Evolutionary conservation across 2,888 invertebrate species (phyloP), one percentile per base, ranked within the genome.

Genomic region (Junonia oenone): DNA sequence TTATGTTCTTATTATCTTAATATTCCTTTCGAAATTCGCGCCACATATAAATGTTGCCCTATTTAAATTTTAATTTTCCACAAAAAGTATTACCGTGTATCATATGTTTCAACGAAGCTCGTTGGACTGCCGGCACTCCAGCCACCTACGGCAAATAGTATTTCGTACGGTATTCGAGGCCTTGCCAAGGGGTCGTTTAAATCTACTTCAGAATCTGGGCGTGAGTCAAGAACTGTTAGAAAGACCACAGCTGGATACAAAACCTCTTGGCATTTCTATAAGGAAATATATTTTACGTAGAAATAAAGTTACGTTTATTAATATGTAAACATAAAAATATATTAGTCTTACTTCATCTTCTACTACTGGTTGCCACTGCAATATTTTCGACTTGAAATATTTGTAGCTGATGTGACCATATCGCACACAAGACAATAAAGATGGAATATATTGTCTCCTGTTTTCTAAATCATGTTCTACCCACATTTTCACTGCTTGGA

Each of bases 41-140:
- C 8, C 2, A 8, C 5, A 4, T 13, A 9, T 1, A 13, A 27
- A 9, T 22, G n/a, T 35, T 48, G 33, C 13, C 6, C 15, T 13
- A 35, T 9, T 15, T 17, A 33, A 40, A 40, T 11, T 38, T 17
- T n/a, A 14, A 38, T 38, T 11, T 38, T n/a, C n/a, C n/a, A 2
- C 2, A 4, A 5, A 17, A 31, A n/a, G 40, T 26, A 79, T 80
- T 89, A 95, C 84, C 95, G 93, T 35, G 94, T 93, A 69, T 94
- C 94, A 76, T 96, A 96, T 52, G 95, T 95, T 78, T 94, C 94
- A 22, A 95, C 92, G 68, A 95, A 95, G 81, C 93, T 95, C 0
- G 96, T 96, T 0, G 96, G 95, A 62, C 94, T 94, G n/a, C 95
- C 95, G 11, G 94, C 92, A 74, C 94, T 91, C 97, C 96, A 96